Evolutionary conservation across 2,797 vertebrate genomes (phyloP), one percentile per base, ranked within the genome.

Genomic region (Sebastes iracundus): DNA sequence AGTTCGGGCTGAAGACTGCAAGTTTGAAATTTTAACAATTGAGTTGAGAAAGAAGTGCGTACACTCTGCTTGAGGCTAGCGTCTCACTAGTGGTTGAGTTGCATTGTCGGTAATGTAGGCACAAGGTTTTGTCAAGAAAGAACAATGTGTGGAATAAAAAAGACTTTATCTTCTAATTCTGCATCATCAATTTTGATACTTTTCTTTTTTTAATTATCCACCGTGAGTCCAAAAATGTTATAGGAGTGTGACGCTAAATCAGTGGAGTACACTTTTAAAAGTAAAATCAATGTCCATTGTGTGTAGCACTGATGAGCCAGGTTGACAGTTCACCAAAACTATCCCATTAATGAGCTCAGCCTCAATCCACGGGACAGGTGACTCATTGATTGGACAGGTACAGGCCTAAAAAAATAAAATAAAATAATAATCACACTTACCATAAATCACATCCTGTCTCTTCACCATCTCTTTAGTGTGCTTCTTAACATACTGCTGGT

Each of bases 391-490:
- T 52, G 6, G 53, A 67, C 12, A 11, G 3, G 23, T 23, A 28
- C 16, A 72, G 12, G 28, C 1, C 13, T 2, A 32, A 52, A 42
- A 63, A 25, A 52, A 42, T 38, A 38, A 38, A 35, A 38, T 38
- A 63, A 25, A 4, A 38, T 0, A 35, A 42, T 14, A 42, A 63
- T 14, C 23, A 11, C 25, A 69, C 98, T 94, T 81, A 99, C 99
- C 99, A 12, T 98, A 99, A 71, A 99, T 97, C 35, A 99, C 97
- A 79, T 99, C 99, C 88, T 99, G 99, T 75, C 97, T 96, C 88
- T 99, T 99, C 20, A 96, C 84, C 18, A 90, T 85, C 0, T 97
- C 97, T 91, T 95, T 97, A 42, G 94, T 95, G 71, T 97, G 97
- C 30, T 93, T 96, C 90, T 97, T 98, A 25, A 95, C 93, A 20